A percentile compares a stretch with the other conserved stretches of the same genome.
Conservation (phyloP, 2,797 vertebrate species). For the Anguilla pacifica region DNA sequence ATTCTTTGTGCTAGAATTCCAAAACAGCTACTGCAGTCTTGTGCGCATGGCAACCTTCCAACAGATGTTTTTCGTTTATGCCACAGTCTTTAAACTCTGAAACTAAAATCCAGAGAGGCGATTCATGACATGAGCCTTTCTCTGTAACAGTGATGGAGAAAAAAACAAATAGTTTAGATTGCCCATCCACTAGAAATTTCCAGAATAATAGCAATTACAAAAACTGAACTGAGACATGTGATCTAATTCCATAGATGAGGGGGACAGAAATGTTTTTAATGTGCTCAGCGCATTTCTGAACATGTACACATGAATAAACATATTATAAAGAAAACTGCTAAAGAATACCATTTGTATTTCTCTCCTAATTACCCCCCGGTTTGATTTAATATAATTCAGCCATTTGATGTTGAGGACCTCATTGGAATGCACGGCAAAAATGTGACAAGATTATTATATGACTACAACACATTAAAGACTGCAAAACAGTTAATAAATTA, state of each 20-base stretch:
- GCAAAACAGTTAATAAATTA: too few relatives aligned
- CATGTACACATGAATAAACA: not conserved
- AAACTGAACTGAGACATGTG: not conserved
- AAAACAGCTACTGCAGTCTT: conserved; percentile 62
- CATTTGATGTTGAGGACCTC: not conserved
- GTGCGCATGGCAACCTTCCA: conserved; percentile 66
- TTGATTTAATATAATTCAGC: not conserved
- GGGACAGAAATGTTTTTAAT: not conserved
- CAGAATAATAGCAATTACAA: not conserved
- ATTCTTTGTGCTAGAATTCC: conserved; percentile 65
- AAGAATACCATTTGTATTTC: not conserved
- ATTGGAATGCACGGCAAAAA: not conserved
- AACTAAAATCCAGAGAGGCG: conserved; percentile 69
- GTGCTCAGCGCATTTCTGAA: not conserved
- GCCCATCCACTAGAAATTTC: not conserved
- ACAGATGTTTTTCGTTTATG: conserved; percentile 81
- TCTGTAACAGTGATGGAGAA: conserved; percentile 52
- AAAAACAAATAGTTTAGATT: conserved; percentile 57
- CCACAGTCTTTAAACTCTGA: conserved; percentile 61
- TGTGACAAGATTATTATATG: too few relatives aligned
- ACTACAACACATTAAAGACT: too few relatives aligned
- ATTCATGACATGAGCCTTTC: conserved; percentile 69
- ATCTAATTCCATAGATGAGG: not conserved
- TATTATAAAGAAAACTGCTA: not conserved
- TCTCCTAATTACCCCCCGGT: not conserved